These are phyloP conservation scores for Muntiacus muntjak DNA, from an alignment of 2,113 vertebrate species.

Conservation along the genomic window DNA sequence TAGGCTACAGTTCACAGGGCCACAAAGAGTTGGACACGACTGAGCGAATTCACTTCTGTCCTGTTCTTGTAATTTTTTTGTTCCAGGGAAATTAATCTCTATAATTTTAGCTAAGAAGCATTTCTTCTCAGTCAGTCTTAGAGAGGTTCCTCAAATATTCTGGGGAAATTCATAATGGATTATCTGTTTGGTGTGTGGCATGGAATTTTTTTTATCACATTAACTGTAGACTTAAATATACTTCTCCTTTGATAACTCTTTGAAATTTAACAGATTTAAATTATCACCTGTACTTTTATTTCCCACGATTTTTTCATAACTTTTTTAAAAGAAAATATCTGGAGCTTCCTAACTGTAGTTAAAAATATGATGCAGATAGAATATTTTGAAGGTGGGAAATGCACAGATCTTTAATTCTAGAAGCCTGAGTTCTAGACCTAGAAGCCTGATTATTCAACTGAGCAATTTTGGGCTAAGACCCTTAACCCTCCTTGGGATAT, in stretches of 20 bases:
- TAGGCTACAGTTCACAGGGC: too few species aligned
- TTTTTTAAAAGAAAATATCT: neutral
- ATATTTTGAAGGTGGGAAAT: neutral
- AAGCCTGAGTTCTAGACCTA: neutral
- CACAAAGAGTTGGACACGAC: too few species aligned
- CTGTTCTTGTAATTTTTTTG: neutral
- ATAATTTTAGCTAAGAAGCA: neutral
- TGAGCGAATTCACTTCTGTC: neutral
- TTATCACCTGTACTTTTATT: neutral
- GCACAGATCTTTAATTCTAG: neutral
- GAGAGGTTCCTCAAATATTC: neutral
- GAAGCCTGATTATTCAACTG: neutral
- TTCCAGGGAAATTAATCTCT: neutral
- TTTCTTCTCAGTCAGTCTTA: neutral
- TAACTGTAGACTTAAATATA: neutral
- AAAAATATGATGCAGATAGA: neutral
- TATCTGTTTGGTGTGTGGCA: neutral
- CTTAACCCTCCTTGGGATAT: neutral
- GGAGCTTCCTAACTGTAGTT: neutral
- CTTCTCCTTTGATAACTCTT: neutral
- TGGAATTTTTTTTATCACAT: neutral
- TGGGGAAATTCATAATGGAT: neutral
- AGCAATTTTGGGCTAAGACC: neutral
- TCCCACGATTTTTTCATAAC: neutral
- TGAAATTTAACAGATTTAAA: neutral